Evolutionary conservation across 1,140 invertebrate genomes (phyloP), one percentile per base, ranked within the genome.

Genomic region (Scaptomyza hsui): DNA sequence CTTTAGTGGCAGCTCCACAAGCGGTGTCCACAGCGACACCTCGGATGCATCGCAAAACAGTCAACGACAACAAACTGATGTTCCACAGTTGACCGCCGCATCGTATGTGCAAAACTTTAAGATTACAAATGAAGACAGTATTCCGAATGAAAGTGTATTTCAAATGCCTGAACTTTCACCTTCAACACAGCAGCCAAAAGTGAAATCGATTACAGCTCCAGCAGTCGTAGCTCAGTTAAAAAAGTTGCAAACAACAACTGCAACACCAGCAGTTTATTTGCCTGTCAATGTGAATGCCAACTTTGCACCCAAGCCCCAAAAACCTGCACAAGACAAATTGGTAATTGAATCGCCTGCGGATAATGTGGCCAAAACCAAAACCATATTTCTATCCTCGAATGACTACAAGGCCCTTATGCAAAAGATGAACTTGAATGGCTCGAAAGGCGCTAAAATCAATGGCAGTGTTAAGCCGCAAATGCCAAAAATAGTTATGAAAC

Each of bases 321-420:
- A 72, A 4, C 18, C 18, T 1, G 12, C 19, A 0, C 24, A 7
- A 4, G 55, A 26, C 6, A 32, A 56, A 35, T 10, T 32, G 5
- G 1, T 7, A n/a, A 26, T 53, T 42, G 53, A 71, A 12, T 1
- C 57, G 13, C 6, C 64, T 7, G 32, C 39, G 7, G 45, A 61
- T 21, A 45, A 3, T 12, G 32, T 9, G 0, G 32, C 44, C 0
- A 82, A 85, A 52, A 76, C 83, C 0, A 92, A 92, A 71, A 92
- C 92, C n/a, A 92, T 93, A 39, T 90, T 93, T 12, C 65, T 93
- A 2, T 92, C 91, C 32, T 75, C 92, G 0, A 89, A 92, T 71
- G 92, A 93, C 65, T 93, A 93, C 72, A 92, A 92, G 13, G 88
- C 92, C 5, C 74, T 93, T 2, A 90, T 92, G 32, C 92, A 92